Conservation (phyloP, 2,888 invertebrate species). For the Callinectes sapidus region DNA sequence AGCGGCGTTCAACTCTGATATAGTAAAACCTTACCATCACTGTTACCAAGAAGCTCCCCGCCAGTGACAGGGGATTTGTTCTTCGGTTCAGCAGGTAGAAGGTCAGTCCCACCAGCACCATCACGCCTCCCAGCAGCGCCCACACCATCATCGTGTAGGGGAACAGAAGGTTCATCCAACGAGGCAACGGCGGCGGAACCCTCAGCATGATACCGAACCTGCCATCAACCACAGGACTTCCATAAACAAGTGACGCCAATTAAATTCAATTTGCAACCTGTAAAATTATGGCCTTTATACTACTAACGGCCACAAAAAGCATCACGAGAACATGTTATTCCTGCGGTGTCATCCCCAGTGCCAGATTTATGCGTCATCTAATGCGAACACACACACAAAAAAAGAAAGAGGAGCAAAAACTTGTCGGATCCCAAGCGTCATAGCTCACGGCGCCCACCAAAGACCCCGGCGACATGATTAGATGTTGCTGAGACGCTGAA, state of each 20-base stretch:
- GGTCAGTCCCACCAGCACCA: neutral
- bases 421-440: neutral
- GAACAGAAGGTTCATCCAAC: constrained; percentile 46
- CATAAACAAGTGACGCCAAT: neutral
- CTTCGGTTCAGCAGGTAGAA: constrained; percentile 39
- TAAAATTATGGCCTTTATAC: constrained; percentile 7
- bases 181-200: constrained; percentile 45
- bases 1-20: neutral
- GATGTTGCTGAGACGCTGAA: constrained; percentile 17
- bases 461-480: constrained; percentile 16
- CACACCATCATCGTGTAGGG: constrained; percentile 46
- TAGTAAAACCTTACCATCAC: neutral
- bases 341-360: neutral
- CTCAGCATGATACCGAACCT: constrained; percentile 49
- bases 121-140: constrained; percentile 13
- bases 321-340: neutral
- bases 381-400: neutral
- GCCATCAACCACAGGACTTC: neutral
- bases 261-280: neutral
- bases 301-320: neutral
- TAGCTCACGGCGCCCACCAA: neutral
- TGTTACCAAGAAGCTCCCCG: constrained; percentile 2
- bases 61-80: neutral
- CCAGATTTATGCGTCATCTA: neutral
- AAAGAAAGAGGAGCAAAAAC: neutral